A percentile compares a stretch with the other conserved stretches of the same genome.
Evolutionary conservation across 2,888 invertebrate genomes (phyloP).

Genomic region (Hymenopus coronatus): DNA sequence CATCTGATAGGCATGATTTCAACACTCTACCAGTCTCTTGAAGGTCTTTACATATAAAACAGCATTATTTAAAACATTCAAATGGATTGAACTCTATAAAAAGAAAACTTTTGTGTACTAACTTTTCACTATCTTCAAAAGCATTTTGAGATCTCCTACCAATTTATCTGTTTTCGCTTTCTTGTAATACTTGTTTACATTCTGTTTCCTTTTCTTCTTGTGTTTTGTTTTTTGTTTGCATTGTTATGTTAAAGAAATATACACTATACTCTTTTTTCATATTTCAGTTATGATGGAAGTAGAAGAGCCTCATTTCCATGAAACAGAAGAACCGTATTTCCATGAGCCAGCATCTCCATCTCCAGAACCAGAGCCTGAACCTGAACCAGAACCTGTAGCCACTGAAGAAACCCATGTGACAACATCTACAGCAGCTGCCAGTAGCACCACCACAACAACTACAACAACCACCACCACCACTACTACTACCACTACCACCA

Average conservation of each 20-base stretch:
- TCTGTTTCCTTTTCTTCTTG: neutral
- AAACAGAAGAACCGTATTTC: slow-evolving; percentile 34
- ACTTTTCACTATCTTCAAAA: no score
- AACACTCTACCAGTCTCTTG: no score
- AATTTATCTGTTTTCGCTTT: neutral
- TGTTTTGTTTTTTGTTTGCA: neutral
- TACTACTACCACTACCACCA: neutral
- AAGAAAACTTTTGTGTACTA: no score
- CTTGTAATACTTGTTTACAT: neutral
- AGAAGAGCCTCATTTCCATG: neutral
- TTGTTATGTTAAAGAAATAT: neutral
- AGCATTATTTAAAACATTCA: no score
- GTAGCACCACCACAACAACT: slow-evolving; percentile 39
- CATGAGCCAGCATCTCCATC: slow-evolving; percentile 34
- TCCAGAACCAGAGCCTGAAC: slow-evolving; percentile 36
- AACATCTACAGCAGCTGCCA: slow-evolving; percentile 13
- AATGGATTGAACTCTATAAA: no score
- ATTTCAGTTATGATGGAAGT: neutral
- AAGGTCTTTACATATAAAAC: no score
- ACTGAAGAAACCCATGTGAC: slow-evolving; percentile 35
- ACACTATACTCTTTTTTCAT: neutral
- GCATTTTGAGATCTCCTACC: no score
- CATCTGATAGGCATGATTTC: no score
- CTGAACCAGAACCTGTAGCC: slow-evolving; percentile 40
- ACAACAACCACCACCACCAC: slow-evolving; percentile 28